phyloP scores from a whole-genome alignment of 2,797 vertebrate species.

The Sparidentex hasta region DNA sequence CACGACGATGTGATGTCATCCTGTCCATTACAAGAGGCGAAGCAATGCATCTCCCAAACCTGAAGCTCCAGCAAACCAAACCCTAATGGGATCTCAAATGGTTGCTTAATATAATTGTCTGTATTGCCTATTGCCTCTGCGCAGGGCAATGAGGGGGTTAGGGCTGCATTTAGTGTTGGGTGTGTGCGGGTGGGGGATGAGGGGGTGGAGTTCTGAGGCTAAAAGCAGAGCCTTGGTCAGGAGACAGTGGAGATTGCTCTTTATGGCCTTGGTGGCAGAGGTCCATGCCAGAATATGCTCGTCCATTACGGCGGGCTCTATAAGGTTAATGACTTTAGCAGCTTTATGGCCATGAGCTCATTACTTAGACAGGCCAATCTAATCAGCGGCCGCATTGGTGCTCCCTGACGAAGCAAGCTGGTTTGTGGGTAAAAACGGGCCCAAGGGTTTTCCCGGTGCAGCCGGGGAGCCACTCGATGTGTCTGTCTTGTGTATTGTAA shows the following conservation, averaged over 20 bases:
- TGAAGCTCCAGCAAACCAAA: conserved; percentile 56
- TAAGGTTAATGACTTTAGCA: conserved; percentile 81
- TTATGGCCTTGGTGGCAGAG: conserved; percentile 68
- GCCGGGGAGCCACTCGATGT: conserved; percentile 13
- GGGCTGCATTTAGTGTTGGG: conserved; percentile 53
- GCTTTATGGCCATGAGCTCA: conserved; percentile 81
- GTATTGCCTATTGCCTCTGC: conserved; percentile 68
- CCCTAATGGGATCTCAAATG: conserved; percentile 72
- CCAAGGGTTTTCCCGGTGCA: conserved; percentile 49
- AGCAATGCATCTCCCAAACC: conserved; percentile 54
- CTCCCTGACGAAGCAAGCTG: conserved; percentile 55
- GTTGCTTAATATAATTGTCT: conserved; percentile 77
- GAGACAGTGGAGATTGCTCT: conserved; percentile 70
- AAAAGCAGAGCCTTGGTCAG: conserved; percentile 60
- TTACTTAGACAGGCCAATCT: conserved; percentile 79
- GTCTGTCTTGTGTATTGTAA: conserved; percentile 6
- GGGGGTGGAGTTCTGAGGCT: conserved; percentile 54
- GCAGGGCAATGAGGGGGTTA: conserved; percentile 41
- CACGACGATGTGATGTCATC: conserved; percentile 54
- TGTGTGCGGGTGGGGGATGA: conserved; percentile 20
- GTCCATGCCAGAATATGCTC: conserved; percentile 69
- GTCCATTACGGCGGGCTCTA: conserved; percentile 74
- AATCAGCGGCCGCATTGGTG: conserved; percentile 71
- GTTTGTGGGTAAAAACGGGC: conserved; percentile 53
- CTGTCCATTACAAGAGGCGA: conserved; percentile 47